Conservation (phyloP, 2,113 vertebrate genomes). For the Cyanoderma ruficeps region DNA sequence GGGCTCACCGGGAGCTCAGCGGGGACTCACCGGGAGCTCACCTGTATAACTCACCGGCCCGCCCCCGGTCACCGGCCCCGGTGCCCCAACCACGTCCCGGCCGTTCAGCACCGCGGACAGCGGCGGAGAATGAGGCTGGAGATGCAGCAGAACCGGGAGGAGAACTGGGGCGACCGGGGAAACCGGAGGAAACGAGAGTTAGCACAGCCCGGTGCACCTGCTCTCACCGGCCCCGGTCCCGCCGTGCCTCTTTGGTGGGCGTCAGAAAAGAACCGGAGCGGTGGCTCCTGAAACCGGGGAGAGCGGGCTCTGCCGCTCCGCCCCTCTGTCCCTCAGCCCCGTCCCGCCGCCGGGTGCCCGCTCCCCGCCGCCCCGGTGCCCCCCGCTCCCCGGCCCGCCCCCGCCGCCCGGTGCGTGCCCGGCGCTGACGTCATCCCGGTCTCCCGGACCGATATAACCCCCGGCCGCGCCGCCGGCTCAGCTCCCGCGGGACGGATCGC, state of each 20-base stretch:
- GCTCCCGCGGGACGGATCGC: conserved; percentile 52
- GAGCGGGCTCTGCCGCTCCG: too few species aligned
- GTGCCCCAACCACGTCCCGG: background rate
- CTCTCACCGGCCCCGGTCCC: background rate
- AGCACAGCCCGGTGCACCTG: background rate
- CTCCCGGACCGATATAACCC: conserved; percentile 81
- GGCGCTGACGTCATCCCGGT: conserved; percentile 72
- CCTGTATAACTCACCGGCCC: background rate
- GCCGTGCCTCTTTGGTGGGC: too few species aligned
- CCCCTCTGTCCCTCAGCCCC: background rate
- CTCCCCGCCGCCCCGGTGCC: too few species aligned
- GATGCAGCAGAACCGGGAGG: background rate
- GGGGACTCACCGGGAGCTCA: background rate
- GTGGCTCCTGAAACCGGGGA: too few species aligned
- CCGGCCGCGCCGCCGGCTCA: conserved; percentile 8
- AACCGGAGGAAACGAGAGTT: too few species aligned
- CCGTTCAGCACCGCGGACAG: conserved; percentile 50
- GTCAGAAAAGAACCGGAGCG: too few species aligned
- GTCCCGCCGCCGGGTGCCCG: background rate
- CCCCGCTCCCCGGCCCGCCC: too few species aligned
- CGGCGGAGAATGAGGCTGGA: background rate
- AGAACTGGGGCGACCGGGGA: too few species aligned
- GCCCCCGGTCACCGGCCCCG: too few species aligned
- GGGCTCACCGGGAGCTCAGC: too few species aligned
- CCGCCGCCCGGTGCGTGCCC: too few species aligned